These are phyloP conservation scores for Cephalopachus bancanus DNA, from an alignment of 2,797 vertebrate species.

Conservation along the genomic window DNA sequence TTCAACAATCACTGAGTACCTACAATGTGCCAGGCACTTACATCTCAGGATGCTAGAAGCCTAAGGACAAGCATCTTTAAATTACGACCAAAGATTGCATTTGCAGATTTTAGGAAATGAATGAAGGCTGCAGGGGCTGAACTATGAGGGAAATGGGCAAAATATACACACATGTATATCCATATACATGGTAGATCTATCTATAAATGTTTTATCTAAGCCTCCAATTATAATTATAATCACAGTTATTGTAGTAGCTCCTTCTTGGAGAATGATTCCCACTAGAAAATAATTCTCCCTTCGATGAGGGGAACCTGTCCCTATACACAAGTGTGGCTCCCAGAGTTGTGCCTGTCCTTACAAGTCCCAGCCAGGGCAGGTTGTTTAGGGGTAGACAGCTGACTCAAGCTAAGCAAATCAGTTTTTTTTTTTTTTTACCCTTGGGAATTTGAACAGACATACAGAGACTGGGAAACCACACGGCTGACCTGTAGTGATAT, in stretches of 20 bases:
- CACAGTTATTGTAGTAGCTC: neutral
- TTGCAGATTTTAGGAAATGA: neutral
- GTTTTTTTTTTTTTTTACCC: neutral
- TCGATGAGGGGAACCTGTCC: neutral
- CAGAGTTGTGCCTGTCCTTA: fast-evolving
- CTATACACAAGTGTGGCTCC: neutral
- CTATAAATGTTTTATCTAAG: neutral
- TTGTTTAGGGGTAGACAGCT: neutral
- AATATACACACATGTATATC: fast-evolving
- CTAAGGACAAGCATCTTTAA: neutral
- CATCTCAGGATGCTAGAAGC: neutral
- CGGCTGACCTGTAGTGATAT: neutral
- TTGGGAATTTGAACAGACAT: neutral
- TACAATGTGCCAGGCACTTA: neutral
- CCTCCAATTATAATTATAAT: neutral
- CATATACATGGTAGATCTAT: fast-evolving
- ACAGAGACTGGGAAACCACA: neutral
- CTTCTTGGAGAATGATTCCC: neutral
- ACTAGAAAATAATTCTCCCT: neutral
- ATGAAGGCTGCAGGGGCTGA: neutral
- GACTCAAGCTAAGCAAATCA: neutral
- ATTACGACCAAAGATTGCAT: neutral
- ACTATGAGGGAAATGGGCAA: neutral
- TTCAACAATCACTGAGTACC: neutral
- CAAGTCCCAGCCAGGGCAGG: neutral